These are phyloP conservation scores for Drosophila orena DNA, from an alignment of 1,140 invertebrate species.

Conservation along the genomic window DNA sequence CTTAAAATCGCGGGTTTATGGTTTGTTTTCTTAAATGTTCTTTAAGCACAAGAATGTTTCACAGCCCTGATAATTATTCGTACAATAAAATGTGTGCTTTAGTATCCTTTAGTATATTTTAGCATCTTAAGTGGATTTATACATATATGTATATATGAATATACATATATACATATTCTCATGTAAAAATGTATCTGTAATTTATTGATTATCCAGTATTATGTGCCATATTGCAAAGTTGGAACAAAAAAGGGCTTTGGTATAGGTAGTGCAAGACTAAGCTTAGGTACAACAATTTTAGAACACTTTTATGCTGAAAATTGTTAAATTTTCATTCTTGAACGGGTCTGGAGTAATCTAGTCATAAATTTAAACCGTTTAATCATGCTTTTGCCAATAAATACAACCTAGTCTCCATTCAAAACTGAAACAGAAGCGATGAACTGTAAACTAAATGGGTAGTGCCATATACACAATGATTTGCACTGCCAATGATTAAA, in stretches of 20 bases:
- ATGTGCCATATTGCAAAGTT: not conserved
- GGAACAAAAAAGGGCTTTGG: conserved; percentile 3
- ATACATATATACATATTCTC: too few relatives aligned
- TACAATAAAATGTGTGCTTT: too few relatives aligned
- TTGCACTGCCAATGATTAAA: conserved; percentile 30
- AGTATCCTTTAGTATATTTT: too few relatives aligned
- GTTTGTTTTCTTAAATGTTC: too few relatives aligned
- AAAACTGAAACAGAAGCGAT: conserved; percentile 70
- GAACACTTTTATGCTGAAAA: conserved; percentile 13
- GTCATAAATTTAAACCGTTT: conserved; percentile 35
- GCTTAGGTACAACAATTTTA: conserved; percentile 22
- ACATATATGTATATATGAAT: too few relatives aligned
- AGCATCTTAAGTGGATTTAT: too few relatives aligned
- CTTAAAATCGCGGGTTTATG: too few relatives aligned
- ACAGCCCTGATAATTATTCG: too few relatives aligned
- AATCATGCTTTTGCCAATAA: conserved; percentile 68
- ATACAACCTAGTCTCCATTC: conserved; percentile 51
- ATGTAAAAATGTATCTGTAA: not conserved
- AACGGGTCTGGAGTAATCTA: conserved; percentile 44
- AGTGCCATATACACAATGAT: conserved; percentile 64
- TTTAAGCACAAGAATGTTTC: too few relatives aligned
- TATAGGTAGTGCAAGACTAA: conserved; percentile 39
- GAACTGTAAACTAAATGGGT: conserved; percentile 63
- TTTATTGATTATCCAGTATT: not conserved
- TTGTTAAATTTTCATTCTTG: conserved; percentile 56